Conservation (phyloP, 2,797 vertebrate genomes). For the Notolepis coatsorum region DNA sequence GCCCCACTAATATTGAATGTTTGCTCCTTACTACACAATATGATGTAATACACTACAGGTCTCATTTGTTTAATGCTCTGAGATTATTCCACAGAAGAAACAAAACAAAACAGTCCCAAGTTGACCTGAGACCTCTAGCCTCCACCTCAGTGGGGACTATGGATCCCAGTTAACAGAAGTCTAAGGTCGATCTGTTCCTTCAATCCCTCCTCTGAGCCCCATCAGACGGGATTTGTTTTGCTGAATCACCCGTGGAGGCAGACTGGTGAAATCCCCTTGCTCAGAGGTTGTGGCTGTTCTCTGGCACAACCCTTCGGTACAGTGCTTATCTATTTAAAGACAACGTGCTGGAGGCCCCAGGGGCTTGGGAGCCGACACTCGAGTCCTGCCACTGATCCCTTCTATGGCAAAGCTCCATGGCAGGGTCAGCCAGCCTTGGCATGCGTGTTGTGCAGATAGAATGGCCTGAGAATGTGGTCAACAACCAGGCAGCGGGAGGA, state of each 20-base stretch:
- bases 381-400: slow-evolving; percentile 79
- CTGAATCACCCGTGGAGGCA: slow-evolving; percentile 63
- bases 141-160: slow-evolving; percentile 7
- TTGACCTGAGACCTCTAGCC: slow-evolving; percentile 25
- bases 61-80: too few species aligned
- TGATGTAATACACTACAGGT: too few species aligned
- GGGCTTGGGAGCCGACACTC: slow-evolving; percentile 63
- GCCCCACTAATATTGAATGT: too few species aligned
- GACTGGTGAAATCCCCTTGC: slow-evolving; percentile 61
- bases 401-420: slow-evolving; percentile 59
- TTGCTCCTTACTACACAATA: too few species aligned
- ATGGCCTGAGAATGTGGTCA: slow-evolving; percentile 35
- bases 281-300: slow-evolving; percentile 48
- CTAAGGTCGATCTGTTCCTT: background rate
- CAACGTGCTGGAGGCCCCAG: slow-evolving; percentile 51
- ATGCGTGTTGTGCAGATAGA: slow-evolving; percentile 27
- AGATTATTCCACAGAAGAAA: too few species aligned
- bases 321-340: slow-evolving; percentile 87
- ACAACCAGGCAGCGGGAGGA: slow-evolving; percentile 11
- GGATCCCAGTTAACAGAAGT: slow-evolving; percentile 8
- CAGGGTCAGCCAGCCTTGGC: slow-evolving; percentile 62
- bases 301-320: slow-evolving; percentile 62
- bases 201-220: background rate
- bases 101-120: slow-evolving; percentile 9
- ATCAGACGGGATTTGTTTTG: slow-evolving; percentile 42